A percentile compares a stretch with the other conserved stretches of the same genome.
These are phyloP conservation scores for Lasiommata megera DNA, from an alignment of 2,888 invertebrate genomes.

Conservation along the genomic window DNA sequence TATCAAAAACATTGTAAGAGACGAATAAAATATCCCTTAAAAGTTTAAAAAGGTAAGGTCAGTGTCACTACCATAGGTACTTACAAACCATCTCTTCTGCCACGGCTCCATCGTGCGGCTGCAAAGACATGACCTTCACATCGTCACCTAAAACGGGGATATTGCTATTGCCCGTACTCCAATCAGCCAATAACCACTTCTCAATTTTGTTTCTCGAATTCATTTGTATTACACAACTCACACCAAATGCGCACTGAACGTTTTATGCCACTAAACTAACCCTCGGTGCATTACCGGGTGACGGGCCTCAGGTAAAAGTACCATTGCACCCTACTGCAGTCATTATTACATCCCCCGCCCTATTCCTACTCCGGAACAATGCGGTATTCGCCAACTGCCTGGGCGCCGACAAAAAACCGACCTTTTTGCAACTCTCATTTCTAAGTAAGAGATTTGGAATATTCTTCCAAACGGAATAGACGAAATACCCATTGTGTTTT, in stretches of 20 bases:
- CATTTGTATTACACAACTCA: constrained; percentile 28
- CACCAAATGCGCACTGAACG: constrained; percentile 21
- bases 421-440: constrained; percentile 66
- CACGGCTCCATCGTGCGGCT: constrained; percentile 9
- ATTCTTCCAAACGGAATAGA: constrained; percentile 45
- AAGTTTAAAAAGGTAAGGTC: not conserved
- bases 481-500: constrained; percentile 24
- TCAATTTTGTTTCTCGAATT: constrained; percentile 44
- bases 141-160: constrained; percentile 27
- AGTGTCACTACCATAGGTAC: not conserved
- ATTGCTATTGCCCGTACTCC: constrained; percentile 40
- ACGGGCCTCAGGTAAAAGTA: constrained; percentile 64
- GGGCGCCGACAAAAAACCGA: constrained; percentile 58
- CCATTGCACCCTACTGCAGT: constrained; percentile 68
- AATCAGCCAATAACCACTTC: constrained; percentile 60
- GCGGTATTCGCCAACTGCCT: constrained; percentile 64
- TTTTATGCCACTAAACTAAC: constrained; percentile 20
- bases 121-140: constrained; percentile 22
- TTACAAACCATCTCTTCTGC: constrained; percentile 22
- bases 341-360: constrained; percentile 61
- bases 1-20: no score
- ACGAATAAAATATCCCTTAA: no score
- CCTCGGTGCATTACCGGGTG: constrained; percentile 28
- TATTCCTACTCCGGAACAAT: constrained; percentile 51
- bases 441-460: constrained; percentile 48